These are phyloP conservation scores for Coptodon bakossiorum DNA, from an alignment of 2,113 vertebrate genomes.

Conservation along the genomic window DNA sequence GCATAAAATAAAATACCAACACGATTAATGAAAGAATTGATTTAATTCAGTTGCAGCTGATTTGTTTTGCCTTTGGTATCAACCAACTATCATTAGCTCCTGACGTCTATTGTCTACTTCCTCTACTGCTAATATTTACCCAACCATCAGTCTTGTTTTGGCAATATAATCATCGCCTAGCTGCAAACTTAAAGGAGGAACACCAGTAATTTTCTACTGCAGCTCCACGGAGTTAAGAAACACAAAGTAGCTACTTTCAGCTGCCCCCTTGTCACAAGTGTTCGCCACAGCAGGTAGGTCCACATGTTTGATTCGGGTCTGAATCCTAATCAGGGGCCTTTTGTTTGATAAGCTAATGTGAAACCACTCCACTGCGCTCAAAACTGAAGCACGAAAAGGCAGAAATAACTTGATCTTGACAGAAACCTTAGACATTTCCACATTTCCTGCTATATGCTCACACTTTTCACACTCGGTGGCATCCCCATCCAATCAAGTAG, in stretches of 20 bases:
- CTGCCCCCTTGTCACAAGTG: background rate
- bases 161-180: background rate
- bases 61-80: background rate
- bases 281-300: background rate
- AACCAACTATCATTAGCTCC: background rate
- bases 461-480: background rate
- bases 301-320: background rate
- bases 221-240: background rate
- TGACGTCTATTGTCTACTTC: background rate
- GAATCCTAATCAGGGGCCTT: background rate
- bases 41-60: background rate
- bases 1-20: background rate
- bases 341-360: background rate
- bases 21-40: background rate
- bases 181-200: background rate
- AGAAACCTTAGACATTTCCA: background rate
- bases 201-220: background rate
- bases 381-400: background rate
- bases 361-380: background rate
- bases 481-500: background rate
- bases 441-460: background rate
- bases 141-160: background rate
- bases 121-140: background rate
- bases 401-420: background rate
- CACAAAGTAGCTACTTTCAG: background rate